Base-by-base conservation (phyloP, 2,888 invertebrate species). In the Andrena fulva region DNA sequence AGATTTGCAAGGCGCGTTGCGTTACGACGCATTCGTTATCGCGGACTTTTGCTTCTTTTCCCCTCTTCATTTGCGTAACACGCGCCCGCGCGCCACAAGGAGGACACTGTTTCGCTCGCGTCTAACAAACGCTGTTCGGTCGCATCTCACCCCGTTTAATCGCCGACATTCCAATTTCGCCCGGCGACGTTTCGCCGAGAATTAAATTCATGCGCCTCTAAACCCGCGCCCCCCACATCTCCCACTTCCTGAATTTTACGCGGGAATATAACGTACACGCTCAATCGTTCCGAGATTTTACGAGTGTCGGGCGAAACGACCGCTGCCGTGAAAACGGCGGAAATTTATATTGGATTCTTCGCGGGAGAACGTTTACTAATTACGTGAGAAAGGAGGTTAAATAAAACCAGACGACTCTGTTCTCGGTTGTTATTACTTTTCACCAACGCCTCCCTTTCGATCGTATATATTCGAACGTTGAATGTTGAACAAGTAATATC, bases 21-120 rank as follows among this genome's bases (percentile, higher is more conserved):
- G 73, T 64, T 74, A 56, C 80, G 29, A 59, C 77, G 75, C 69
- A 77, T 83, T 85, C 83, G 84, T 85, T 85, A 85, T 83, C 85
- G 71, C 60, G 64, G 62, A 73, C 68, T 75, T 80, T 66, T 70
- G n/a, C 66, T 56, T 35, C 50, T 33, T 73, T 12, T 31, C 2
- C 42, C 33, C 56, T 69, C 59, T 56, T 67, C 52, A 12, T 69
- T n/a, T 29, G 54, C 35, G 35, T 64, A 72, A 52, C 50, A 29
- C 29, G 7, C 24, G 16, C 0, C 31, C 54, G 54, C 54, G 54
- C 54, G 56, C 56, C 56, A 10, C 24, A 12, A 56, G 24, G 56
- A 56, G 56, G 56, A 56, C 56, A 24, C 56, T 10, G 10, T 56
- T 56, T 1, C 56, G 56, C 24, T 12, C 24, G 27, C 56, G 56